Evolutionary conservation across 2,888 invertebrate species (phyloP).

Genomic region (Zygaena filipendulae): DNA sequence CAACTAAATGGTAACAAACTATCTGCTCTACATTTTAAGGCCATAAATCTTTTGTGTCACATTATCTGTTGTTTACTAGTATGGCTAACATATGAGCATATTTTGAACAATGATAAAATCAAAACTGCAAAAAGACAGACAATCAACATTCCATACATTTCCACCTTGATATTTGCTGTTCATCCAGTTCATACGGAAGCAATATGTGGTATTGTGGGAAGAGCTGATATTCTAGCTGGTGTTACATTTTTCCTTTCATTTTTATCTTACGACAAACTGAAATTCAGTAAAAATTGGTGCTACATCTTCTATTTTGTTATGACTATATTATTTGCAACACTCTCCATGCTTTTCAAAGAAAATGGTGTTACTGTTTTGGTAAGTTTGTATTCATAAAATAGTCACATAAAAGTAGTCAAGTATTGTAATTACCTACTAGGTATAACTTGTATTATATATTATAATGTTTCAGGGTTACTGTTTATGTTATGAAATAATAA

Average conservation of each 20-base stretch:
- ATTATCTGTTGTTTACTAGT: constrained; percentile 51
- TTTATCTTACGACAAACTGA: constrained; percentile 67
- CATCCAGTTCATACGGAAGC: constrained; percentile 96
- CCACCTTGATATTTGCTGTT: constrained; percentile 83
- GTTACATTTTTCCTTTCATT: constrained; percentile 79
- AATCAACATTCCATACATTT: constrained; percentile 67
- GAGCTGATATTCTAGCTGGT: constrained; percentile 90
- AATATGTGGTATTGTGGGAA: constrained; percentile 90
- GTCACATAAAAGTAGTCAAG: too few relatives aligned
- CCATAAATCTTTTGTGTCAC: constrained; percentile 81
- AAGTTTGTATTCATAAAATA: constrained; percentile 52
- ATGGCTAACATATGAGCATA: constrained; percentile 27
- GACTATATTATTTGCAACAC: constrained; percentile 54
- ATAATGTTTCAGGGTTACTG: constrained; percentile 67
- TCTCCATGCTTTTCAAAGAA: constrained; percentile 92
- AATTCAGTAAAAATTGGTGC: constrained; percentile 17
- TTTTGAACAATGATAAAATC: constrained; percentile 19
- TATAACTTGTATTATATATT: too few relatives aligned
- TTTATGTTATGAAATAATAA: constrained; percentile 74
- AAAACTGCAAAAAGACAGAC: constrained; percentile 14
- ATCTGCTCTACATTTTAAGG: constrained; percentile 75
- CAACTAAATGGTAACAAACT: constrained; percentile 68
- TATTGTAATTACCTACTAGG: not conserved
- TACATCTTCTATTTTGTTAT: constrained; percentile 26
- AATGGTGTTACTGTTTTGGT: constrained; percentile 92